A percentile compares a stretch with the other conserved stretches of the same genome.
These are phyloP conservation scores for Ptychadena robeensis DNA, from an alignment of 2,797 vertebrate genomes.

Conservation along the genomic window DNA sequence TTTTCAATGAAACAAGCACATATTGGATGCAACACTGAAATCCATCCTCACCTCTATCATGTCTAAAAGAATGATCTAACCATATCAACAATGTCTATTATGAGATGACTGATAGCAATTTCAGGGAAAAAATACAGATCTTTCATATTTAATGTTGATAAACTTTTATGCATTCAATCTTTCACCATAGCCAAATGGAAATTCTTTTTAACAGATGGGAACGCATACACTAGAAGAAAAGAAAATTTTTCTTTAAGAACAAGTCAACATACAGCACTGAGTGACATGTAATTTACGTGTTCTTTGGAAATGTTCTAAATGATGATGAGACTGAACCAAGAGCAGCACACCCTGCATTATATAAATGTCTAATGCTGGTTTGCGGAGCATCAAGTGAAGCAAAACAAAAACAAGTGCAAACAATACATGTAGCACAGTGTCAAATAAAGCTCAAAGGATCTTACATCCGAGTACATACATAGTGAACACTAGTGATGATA, in stretches of 20 bases:
- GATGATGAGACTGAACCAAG: constrained; percentile 38
- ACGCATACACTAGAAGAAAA: constrained; percentile 33
- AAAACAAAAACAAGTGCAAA: constrained; percentile 53
- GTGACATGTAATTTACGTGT: constrained; percentile 16
- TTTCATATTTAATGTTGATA: neutral
- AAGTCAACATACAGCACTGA: constrained; percentile 18
- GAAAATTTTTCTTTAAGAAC: constrained; percentile 20
- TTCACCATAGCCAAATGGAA: constrained; percentile 43
- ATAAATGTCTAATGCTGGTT: constrained; percentile 19
- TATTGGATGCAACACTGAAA: too few species aligned
- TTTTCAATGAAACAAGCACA: neutral
- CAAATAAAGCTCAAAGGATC: constrained; percentile 38
- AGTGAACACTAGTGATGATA: constrained; percentile 37
- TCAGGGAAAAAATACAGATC: neutral
- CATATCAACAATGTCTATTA: neutral
- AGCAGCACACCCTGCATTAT: constrained; percentile 8
- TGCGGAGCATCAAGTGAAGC: constrained; percentile 45
- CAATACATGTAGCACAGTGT: constrained; percentile 52
- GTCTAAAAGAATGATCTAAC: neutral
- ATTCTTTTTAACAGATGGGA: constrained; percentile 18
- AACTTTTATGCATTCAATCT: constrained; percentile 14
- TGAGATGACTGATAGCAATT: neutral
- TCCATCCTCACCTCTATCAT: neutral
- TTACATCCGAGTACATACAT: constrained; percentile 40
- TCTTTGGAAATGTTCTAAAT: constrained; percentile 27